Evolutionary conservation across 2,888 invertebrate genomes (phyloP), one percentile per base, ranked within the genome.

Genomic region (Altica lythri): DNA sequence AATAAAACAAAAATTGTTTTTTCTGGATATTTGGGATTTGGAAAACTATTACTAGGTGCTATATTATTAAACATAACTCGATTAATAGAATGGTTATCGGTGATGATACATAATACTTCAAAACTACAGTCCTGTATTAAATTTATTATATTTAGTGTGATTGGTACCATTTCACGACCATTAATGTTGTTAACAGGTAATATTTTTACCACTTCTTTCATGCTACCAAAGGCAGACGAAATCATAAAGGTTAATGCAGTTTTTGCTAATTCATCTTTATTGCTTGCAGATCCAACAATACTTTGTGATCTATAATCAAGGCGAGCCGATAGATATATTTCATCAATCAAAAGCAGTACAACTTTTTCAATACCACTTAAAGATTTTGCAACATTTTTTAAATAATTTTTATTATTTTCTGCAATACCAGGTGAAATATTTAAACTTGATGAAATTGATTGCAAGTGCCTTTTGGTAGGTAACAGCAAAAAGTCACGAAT

Each of bases 161-260:
- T 18, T 10, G 16, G 4, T 10, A 9, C 10, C 19, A 40, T 16
- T 40, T 40, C 40, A 5, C 18, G 9, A 19, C 40, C 40, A 2
- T 13, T 40, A 18, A 40, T 18, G 18, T 40, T 40, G 4, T 8
- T 6, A 4, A 17, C 40, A 10, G 17, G 40, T 18, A 2, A 17
- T 18, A 40, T n/a, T 9, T 40, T 40, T 4, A 40, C 19, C 14
- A 18, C 17, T 3, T 40, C 18, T 9, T 5, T 17, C n/a, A n/a
- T n/a, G n/a, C n/a, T 40, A 16, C 40, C 19, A 18, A 40, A 40
- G 2, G 40, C 40, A n/a, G 40, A 17, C 2, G n/a, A 17, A 3
- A 40, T 16, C 40, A 40, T 40, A 10, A 40, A 40, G n/a, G 40
- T 17, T n/a, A 40, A 16, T 16, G 18, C 19, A 17, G 40, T 40